These are phyloP conservation scores for Polyploca ridens DNA, from an alignment of 2,888 invertebrate genomes.

Conservation along the genomic window DNA sequence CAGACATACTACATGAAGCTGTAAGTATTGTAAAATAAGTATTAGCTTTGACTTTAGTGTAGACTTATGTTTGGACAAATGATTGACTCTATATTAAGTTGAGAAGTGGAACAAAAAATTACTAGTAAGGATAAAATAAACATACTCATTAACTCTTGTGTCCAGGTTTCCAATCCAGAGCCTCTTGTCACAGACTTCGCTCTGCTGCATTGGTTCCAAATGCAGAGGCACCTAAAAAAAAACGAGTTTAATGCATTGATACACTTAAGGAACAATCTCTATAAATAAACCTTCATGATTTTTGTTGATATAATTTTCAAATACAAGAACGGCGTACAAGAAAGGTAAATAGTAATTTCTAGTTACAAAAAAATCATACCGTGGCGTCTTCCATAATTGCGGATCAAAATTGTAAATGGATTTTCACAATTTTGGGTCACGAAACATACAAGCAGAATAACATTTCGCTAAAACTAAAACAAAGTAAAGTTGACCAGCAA, in stretches of 20 bases:
- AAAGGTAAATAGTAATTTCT: no score
- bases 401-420: no score
- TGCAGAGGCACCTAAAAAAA: slow-evolving; percentile 76
- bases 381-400: slow-evolving; percentile 60
- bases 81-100: no score
- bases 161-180: slow-evolving; percentile 98
- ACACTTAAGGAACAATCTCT: background rate
- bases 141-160: slow-evolving; percentile 97
- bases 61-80: no score
- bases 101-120: no score
- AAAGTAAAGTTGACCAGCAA: background rate
- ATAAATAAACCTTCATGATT: no score
- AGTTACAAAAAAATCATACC: slow-evolving; percentile 40
- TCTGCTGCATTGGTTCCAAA: slow-evolving; percentile 82
- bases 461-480: background rate
- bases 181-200: slow-evolving; percentile 86
- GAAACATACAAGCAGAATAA: background rate
- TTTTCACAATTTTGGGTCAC: background rate
- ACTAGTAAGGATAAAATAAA: slow-evolving; percentile 37
- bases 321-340: no score
- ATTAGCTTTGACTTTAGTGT: no score
- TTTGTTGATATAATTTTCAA: no score
- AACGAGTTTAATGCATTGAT: background rate
- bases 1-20: no score
- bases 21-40: no score